These are phyloP conservation scores for Aphidius colemani DNA, from an alignment of 2,888 invertebrate genomes.

Conservation along the genomic window DNA sequence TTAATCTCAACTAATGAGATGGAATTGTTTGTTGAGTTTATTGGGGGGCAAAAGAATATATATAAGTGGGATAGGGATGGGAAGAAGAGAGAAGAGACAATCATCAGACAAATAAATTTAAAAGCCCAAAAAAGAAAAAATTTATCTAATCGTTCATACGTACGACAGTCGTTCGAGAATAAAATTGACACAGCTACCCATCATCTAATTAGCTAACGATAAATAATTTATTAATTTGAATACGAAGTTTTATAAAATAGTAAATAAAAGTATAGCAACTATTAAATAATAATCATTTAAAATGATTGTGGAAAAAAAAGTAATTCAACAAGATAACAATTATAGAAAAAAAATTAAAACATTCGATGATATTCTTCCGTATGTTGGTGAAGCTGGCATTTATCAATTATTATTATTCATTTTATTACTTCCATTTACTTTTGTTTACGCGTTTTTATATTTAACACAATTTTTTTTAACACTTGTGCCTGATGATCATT, in stretches of 20 bases:
- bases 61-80: slow-evolving; percentile 37
- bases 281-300: no score
- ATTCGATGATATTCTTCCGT: slow-evolving; percentile 55
- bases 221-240: no score
- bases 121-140: background rate
- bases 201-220: no score
- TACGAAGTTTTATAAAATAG: no score
- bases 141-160: no score
- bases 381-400: slow-evolving; percentile 54
- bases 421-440: slow-evolving; percentile 55
- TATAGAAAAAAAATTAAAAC: slow-evolving; percentile 44
- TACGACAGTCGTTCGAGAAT: no score
- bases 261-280: no score
- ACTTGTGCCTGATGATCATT: slow-evolving; percentile 53
- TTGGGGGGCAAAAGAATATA: slow-evolving; percentile 34
- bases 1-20: no score
- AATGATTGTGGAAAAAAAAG: slow-evolving; percentile 44
- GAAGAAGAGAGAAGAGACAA: background rate
- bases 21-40: no score
- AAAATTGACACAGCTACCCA: no score
- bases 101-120: background rate
- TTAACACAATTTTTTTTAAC: slow-evolving; percentile 58
- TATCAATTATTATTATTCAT: slow-evolving; percentile 56
- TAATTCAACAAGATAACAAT: no score
- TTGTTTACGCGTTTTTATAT: slow-evolving; percentile 57